Percentiles rank a stretch among this genome's conserved stretches.
phyloP scores from a whole-genome alignment of 2,797 vertebrate genomes.

The Danio albolineatus region DNA sequence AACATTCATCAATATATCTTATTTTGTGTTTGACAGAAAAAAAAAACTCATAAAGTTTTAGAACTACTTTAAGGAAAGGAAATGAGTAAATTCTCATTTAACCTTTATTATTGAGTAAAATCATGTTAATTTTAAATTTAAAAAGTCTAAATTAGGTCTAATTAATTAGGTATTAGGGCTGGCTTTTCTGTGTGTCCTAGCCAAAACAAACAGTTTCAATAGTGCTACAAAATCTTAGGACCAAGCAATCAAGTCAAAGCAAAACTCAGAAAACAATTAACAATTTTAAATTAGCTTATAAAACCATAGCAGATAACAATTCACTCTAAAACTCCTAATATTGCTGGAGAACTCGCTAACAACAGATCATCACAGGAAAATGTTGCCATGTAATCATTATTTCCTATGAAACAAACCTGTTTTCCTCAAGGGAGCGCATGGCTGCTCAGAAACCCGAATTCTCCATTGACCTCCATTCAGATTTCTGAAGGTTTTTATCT shows the following conservation, averaged over 20 bases:
- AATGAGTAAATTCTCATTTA: no score
- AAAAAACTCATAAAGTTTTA: no score
- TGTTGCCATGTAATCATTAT: not conserved
- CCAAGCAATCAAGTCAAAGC: not conserved
- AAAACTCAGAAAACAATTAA: not conserved
- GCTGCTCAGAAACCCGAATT: not conserved
- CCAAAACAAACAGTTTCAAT: not conserved
- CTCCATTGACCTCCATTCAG: not conserved
- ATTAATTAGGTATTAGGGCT: no score
- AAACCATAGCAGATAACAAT: not conserved
- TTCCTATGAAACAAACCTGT: not conserved
- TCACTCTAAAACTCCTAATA: not conserved
- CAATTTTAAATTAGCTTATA: not conserved
- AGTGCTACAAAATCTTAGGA: not conserved
- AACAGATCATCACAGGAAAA: not conserved
- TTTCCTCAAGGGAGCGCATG: constrained; percentile 16
- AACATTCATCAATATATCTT: no score
- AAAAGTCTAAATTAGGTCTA: no score
- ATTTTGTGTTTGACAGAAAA: no score
- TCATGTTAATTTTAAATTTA: no score
- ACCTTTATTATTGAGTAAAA: no score
- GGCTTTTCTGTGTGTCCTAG: not conserved
- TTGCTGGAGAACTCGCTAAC: not conserved
- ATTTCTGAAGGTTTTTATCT: not conserved
- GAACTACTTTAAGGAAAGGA: no score